phyloP scores from a whole-genome alignment of 1,140 invertebrate species.

The Lucilia cuprina region DNA sequence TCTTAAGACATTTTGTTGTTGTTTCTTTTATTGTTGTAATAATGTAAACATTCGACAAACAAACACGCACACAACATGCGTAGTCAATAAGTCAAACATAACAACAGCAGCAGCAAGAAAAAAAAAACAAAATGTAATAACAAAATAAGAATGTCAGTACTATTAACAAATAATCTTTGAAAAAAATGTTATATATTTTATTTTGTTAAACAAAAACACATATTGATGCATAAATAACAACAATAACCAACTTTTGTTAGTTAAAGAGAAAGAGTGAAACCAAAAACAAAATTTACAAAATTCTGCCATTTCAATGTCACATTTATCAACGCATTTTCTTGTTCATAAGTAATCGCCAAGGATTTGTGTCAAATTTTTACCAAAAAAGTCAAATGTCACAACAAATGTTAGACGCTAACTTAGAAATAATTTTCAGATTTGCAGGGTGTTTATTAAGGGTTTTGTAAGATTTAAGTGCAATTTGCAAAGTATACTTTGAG shows the following conservation, averaged over 20 bases:
- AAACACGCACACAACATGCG: neutral
- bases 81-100: constrained; percentile 40
- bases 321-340: constrained; percentile 39
- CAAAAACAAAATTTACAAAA: constrained; percentile 10
- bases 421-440: too few species aligned
- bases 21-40: too few species aligned
- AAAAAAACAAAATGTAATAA: neutral
- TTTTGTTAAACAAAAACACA: neutral
- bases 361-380: constrained; percentile 31
- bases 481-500: neutral
- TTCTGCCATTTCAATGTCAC: constrained; percentile 39
- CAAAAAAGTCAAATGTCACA: neutral
- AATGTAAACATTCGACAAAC: too few species aligned
- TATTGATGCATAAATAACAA: neutral
- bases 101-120: neutral
- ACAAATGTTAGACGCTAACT: too few species aligned
- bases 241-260: neutral
- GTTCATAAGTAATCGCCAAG: constrained; percentile 39
- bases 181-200: neutral
- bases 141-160: neutral
- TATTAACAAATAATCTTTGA: constrained; percentile 8
- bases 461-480: neutral
- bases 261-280: too few species aligned
- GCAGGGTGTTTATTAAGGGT: neutral
- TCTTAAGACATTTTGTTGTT: too few species aligned